These are phyloP conservation scores for Sterrhoptilus dennistouni DNA, from an alignment of 2,113 vertebrate genomes.

Conservation along the genomic window DNA sequence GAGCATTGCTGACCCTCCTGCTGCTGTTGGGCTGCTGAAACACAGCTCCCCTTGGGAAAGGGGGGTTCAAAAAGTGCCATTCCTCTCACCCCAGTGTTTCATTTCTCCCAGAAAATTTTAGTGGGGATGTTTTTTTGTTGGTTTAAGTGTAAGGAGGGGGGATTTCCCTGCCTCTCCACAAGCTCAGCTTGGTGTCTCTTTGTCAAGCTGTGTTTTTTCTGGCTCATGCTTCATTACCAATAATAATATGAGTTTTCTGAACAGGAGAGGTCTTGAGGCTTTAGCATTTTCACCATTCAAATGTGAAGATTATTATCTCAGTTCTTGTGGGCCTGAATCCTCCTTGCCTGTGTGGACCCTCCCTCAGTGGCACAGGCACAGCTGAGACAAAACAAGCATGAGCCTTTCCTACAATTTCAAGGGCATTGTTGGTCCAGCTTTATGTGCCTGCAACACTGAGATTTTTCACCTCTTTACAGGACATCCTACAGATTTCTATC, in stretches of 20 bases:
- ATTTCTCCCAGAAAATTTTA: neutral
- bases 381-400: neutral
- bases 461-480: neutral
- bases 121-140: neutral
- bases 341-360: neutral
- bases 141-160: neutral
- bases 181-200: neutral
- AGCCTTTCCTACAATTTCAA: neutral
- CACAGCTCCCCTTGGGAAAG: neutral
- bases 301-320: neutral
- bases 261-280: neutral
- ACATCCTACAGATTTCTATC: neutral
- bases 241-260: neutral
- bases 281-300: neutral
- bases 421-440: neutral
- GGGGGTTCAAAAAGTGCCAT: neutral
- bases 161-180: neutral
- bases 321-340: neutral
- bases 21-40: neutral
- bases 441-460: neutral
- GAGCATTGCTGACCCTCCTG: neutral
- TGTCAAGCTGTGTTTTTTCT: neutral
- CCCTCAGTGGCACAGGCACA: neutral
- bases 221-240: neutral
- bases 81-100: neutral